Base-by-base conservation (phyloP, 2,113 vertebrate species). In the Dendropsophus ebraccatus region DNA sequence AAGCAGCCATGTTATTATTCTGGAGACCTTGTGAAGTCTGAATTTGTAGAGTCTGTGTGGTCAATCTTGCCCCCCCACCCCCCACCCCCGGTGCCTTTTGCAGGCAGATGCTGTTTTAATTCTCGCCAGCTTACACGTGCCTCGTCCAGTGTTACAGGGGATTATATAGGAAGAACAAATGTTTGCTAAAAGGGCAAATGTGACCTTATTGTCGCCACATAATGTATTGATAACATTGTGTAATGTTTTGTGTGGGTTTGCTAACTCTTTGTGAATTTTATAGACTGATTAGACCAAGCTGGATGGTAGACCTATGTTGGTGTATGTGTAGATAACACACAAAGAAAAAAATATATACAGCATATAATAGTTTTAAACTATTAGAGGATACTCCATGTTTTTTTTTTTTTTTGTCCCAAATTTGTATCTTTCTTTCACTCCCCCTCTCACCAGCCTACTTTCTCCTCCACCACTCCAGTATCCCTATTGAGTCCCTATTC, bases 31-130 rank as follows among this genome's bases (percentile, higher is more conserved):
- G 32, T 21, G 10, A 0, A 78, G 17, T 1, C 21, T 78, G 50
- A 35, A 35, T 23, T 37, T 78, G 17, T 37, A 79, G 52, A 79
- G 41, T 56, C 54, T 80, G 77, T 62, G 77, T 62, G 77, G 77
- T 80, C 54, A 62, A 11, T 25, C 25, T 35, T n/a, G 32, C 10
- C 1, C 17, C 37, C 47, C 72, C 60, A 28, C 81, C 10, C 1
- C 17, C 37, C 47, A 72, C 60, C 45, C 81, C 35, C 17, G 30
- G 47, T 83, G 67, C 25, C 35, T 83, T 73, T 37, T 49, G 25
- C 13, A n/a, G 82, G 23, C 82, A 83, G 69, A 83, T 83, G 67
- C 82, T 14, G 69, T 58, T 80, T 72, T 83, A 72, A 56, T 73
- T 73, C 69, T 16, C 41, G 69, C 50, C 67, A 83, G 69, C 73